These are phyloP conservation scores for Daboia siamensis DNA, from an alignment of 2,113 vertebrate species.

Conservation along the genomic window DNA sequence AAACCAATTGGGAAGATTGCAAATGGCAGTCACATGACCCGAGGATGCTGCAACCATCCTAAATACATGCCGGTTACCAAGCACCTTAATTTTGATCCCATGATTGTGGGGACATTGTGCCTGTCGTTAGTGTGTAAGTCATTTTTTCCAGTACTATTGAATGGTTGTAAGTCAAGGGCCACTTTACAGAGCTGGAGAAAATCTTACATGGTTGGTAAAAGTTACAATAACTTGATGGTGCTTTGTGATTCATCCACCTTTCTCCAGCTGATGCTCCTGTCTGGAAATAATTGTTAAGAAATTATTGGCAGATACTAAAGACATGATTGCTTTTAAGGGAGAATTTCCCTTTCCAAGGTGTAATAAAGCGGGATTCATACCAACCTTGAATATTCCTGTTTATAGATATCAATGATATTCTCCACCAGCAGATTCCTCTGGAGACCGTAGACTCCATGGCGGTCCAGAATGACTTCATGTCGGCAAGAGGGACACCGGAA, in stretches of 20 bases:
- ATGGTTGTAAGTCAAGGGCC: background rate
- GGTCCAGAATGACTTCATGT: constrained; percentile 94
- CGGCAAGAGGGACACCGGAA: constrained; percentile 95
- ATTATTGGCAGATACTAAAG: background rate
- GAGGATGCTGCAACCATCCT: background rate
- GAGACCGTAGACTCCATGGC: constrained; percentile 92
- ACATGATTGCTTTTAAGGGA: background rate
- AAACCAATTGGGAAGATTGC: background rate
- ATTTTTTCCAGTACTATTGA: background rate
- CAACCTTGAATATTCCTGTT: constrained; percentile 83
- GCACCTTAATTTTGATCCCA: background rate
- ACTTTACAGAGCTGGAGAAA: background rate
- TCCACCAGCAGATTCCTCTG: constrained; percentile 95
- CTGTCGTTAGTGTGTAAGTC: background rate
- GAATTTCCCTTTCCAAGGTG: background rate
- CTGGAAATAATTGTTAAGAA: background rate
- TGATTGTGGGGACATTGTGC: background rate
- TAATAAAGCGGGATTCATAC: background rate
- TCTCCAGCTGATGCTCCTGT: background rate
- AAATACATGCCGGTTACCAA: background rate
- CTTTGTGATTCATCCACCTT: background rate
- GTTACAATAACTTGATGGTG: background rate
- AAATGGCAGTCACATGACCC: background rate
- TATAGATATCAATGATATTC: constrained; percentile 97
- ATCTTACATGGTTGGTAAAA: background rate